Evolutionary conservation across 2,888 invertebrate genomes (phyloP).

Genomic region (Caenorhabditis sp.): DNA sequence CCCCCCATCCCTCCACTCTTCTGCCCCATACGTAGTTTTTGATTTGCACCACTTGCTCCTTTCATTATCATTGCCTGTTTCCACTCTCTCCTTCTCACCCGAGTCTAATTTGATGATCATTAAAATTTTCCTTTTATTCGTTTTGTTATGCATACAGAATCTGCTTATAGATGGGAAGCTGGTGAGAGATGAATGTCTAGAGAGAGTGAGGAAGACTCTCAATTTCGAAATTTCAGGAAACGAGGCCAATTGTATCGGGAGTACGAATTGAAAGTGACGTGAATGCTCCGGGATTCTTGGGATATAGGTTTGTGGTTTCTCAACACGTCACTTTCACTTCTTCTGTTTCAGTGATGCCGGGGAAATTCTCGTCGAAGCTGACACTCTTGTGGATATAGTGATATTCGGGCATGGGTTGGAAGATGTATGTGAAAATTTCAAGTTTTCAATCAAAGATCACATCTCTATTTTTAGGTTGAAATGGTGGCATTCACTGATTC

Average conservation of each 20-base stretch:
- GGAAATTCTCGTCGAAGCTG: constrained; percentile 76
- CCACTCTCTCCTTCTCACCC: too few relatives aligned
- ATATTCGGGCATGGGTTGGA: constrained; percentile 80
- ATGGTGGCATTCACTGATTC: constrained; percentile 75
- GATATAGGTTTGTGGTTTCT: constrained; percentile 44
- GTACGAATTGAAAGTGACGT: constrained; percentile 55
- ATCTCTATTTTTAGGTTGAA: constrained; percentile 68
- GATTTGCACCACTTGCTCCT: constrained; percentile 36
- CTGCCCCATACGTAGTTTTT: constrained; percentile 21
- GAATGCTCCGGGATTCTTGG: constrained; percentile 42
- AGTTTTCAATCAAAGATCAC: not conserved
- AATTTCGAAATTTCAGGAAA: constrained; percentile 20
- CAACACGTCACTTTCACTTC: too few relatives aligned
- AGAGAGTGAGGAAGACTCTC: not conserved
- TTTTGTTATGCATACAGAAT: constrained; percentile 3
- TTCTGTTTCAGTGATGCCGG: constrained; percentile 73
- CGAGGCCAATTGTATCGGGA: constrained; percentile 51
- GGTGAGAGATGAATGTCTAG: constrained; percentile 15
- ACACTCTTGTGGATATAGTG: constrained; percentile 73
- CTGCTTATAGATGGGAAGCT: constrained; percentile 7
- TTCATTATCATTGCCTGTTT: constrained; percentile 11
- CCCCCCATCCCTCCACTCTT: not conserved
- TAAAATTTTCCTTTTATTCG: constrained; percentile 27
- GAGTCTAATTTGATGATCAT: constrained; percentile 39
- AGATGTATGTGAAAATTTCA: constrained; percentile 65